phyloP scores from a whole-genome alignment of 2,888 invertebrate species.

The Eurytoma adleriae region DNA sequence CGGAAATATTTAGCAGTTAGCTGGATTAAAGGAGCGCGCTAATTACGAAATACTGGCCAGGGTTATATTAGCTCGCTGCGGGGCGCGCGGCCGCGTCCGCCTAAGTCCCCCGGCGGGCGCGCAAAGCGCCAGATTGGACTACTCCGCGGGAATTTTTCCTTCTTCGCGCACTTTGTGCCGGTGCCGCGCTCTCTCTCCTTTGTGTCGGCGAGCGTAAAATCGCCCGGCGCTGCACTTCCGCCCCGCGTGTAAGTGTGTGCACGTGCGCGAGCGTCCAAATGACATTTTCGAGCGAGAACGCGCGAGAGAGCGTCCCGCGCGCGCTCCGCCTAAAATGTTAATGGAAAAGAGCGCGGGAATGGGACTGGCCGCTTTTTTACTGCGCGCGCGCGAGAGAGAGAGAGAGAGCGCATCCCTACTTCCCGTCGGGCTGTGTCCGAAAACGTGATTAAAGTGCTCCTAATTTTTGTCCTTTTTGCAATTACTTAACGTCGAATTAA shows the following conservation, averaged over 20 bases:
- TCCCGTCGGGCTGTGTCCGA: conserved; percentile 12
- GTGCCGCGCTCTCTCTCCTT: conserved; percentile 5
- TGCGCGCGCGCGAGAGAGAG: neutral
- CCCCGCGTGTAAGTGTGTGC: neutral
- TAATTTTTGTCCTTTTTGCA: conserved; percentile 55
- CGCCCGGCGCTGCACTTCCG: conserved; percentile 8
- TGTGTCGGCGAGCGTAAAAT: conserved; percentile 34
- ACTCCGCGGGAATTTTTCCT: conserved; percentile 20
- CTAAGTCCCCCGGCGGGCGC: conserved; percentile 26
- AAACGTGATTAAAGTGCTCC: conserved; percentile 56
- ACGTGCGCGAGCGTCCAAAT: conserved; percentile 33
- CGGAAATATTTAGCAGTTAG: conserved; percentile 67
- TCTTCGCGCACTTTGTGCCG: conserved; percentile 4
- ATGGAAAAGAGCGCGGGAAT: conserved; percentile 46
- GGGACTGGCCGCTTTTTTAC: neutral
- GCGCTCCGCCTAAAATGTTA: conserved; percentile 49
- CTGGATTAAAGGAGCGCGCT: conserved; percentile 69
- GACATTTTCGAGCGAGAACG: conserved; percentile 49
- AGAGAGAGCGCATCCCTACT: neutral
- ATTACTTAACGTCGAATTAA: conserved; percentile 58
- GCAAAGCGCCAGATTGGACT: conserved; percentile 41
- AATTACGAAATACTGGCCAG: conserved; percentile 68
- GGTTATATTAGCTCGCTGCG: conserved; percentile 54
- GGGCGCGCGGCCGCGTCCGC: neutral
- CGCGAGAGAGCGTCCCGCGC: neutral